phyloP scores from a whole-genome alignment of 1,140 invertebrate genomes.

The Pseudomyrmex gracilis region DNA sequence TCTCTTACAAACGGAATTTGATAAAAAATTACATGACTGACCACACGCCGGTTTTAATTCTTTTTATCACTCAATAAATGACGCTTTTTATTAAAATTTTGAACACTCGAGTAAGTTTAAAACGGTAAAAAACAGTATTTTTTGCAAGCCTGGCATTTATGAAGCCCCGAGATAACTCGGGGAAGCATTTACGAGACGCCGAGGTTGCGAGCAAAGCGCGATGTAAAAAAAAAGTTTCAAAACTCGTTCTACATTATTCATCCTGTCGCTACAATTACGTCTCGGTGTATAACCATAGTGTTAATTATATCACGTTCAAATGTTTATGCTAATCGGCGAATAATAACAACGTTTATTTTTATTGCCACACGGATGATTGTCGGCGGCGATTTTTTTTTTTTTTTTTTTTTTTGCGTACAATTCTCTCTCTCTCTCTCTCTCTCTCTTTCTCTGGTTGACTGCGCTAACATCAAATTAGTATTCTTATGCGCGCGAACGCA shows the following conservation, averaged over 20 bases:
- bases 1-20: neutral
- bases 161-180: neutral
- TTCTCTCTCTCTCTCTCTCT: too few relatives aligned
- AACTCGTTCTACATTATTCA: constrained; percentile 42
- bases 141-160: too few relatives aligned
- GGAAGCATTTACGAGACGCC: neutral
- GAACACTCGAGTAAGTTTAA: too few relatives aligned
- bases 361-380: constrained; percentile 20
- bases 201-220: neutral
- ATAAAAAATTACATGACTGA: neutral
- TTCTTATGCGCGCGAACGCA: constrained; percentile 13
- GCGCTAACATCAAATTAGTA: constrained; percentile 50
- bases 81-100: too few relatives aligned
- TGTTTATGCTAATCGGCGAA: constrained; percentile 39
- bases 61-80: neutral
- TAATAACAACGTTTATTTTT: constrained; percentile 50
- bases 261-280: constrained; percentile 26
- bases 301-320: constrained; percentile 39
- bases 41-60: too few relatives aligned
- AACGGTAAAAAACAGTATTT: too few relatives aligned
- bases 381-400: neutral
- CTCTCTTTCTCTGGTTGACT: neutral
- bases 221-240: neutral
- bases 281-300: constrained; percentile 10
- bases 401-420: neutral